A percentile compares a stretch with the other conserved stretches of the same genome.
phyloP scores from a whole-genome alignment of 2,888 invertebrate genomes.

The Cremastobaeus sp. region DNA sequence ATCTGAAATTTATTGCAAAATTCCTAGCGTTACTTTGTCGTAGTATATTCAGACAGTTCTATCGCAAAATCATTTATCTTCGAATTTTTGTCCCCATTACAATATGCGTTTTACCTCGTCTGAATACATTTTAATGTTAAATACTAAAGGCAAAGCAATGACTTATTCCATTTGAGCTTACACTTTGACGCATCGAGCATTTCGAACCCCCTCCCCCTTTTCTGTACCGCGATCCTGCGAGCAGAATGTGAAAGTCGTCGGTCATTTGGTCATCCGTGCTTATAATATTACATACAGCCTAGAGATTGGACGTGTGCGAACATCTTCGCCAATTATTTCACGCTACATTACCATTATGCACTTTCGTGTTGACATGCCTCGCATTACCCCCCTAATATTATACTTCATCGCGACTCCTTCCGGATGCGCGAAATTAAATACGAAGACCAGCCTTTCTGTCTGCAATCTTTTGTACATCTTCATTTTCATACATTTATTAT shows the following conservation, averaged over 20 bases:
- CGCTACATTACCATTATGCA: slow-evolving; percentile 40
- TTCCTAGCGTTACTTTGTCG: too few species aligned
- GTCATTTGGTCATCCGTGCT: slow-evolving; percentile 63
- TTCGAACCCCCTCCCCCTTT: slow-evolving; percentile 17
- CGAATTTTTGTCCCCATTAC: too few species aligned
- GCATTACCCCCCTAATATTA: slow-evolving; percentile 32
- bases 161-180: slow-evolving; percentile 38
- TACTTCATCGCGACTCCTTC: slow-evolving; percentile 32
- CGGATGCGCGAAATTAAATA: slow-evolving; percentile 39
- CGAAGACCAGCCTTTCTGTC: slow-evolving; percentile 12
- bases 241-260: slow-evolving; percentile 66
- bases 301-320: slow-evolving; percentile 38
- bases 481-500: slow-evolving; percentile 28
- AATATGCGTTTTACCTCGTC: too few species aligned
- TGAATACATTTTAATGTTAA: not conserved
- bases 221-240: slow-evolving; percentile 30
- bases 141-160: slow-evolving; percentile 12
- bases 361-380: slow-evolving; percentile 54
- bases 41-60: too few species aligned
- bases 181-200: slow-evolving; percentile 25
- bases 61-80: too few species aligned
- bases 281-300: slow-evolving; percentile 47
- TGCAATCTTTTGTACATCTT: slow-evolving; percentile 27
- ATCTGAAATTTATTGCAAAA: too few species aligned
- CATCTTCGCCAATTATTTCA: slow-evolving; percentile 52